These are phyloP conservation scores for Erebia aethiops DNA, from an alignment of 2,888 invertebrate genomes.

Conservation along the genomic window DNA sequence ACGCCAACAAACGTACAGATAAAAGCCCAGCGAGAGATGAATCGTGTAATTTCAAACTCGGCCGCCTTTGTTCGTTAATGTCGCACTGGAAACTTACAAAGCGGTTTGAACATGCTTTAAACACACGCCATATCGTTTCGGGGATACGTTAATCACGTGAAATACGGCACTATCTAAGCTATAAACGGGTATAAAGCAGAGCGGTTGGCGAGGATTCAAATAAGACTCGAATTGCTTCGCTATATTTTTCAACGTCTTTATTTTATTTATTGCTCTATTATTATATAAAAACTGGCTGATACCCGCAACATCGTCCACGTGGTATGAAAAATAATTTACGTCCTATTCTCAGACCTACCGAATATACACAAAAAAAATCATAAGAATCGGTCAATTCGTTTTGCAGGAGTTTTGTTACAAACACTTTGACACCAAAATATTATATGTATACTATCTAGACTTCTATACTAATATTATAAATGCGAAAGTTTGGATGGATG, in stretches of 20 bases:
- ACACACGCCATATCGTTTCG: slow-evolving; percentile 46
- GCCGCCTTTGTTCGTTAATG: slow-evolving; percentile 63
- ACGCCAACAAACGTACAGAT: slow-evolving; percentile 59
- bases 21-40: slow-evolving; percentile 64
- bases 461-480: too few species aligned
- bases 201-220: slow-evolving; percentile 17
- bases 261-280: too few species aligned
- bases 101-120: slow-evolving; percentile 38
- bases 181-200: slow-evolving; percentile 11
- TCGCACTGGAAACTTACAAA: slow-evolving; percentile 46
- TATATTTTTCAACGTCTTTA: slow-evolving; percentile 6
- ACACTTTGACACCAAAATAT: too few species aligned
- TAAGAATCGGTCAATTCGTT: too few species aligned
- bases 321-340: too few species aligned
- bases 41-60: slow-evolving; percentile 71
- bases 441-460: too few species aligned
- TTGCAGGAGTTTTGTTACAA: too few species aligned
- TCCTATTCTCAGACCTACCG: too few species aligned
- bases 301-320: too few species aligned
- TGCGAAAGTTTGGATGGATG: too few species aligned
- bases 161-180: slow-evolving; percentile 26
- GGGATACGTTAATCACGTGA: slow-evolving; percentile 33
- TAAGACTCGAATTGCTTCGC: slow-evolving; percentile 1
- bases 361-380: too few species aligned
- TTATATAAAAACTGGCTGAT: too few species aligned